phyloP scores from a whole-genome alignment of 1,140 invertebrate genomes.

The Diabrotica virgifera region DNA sequence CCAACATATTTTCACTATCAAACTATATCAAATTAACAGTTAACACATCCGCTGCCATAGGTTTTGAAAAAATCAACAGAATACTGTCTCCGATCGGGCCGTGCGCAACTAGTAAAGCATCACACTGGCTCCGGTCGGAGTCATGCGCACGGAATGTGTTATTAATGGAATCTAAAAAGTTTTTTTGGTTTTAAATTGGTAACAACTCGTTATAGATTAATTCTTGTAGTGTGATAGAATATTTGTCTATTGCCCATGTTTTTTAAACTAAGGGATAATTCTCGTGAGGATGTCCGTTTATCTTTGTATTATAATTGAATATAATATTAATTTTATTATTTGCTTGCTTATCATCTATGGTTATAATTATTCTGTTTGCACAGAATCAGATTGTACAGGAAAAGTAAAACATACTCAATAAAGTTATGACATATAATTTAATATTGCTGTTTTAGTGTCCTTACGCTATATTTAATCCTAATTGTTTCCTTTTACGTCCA shows the following conservation, averaged over 20 bases:
- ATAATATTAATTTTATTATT: conserved; percentile 41
- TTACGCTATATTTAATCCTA: too few relatives aligned
- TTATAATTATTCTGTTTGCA: conserved; percentile 43
- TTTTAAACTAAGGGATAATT: conserved; percentile 11
- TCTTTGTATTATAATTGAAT: conserved; percentile 44
- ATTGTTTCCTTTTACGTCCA: too few relatives aligned
- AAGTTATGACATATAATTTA: conserved; percentile 29
- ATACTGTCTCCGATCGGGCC: too few relatives aligned
- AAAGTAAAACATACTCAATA: conserved; percentile 42
- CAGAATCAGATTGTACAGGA: conserved; percentile 44
- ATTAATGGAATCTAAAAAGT: too few relatives aligned
- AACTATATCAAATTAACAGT: too few relatives aligned
- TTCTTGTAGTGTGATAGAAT: conserved; percentile 22
- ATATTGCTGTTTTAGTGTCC: not conserved
- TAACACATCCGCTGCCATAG: too few relatives aligned
- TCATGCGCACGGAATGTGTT: too few relatives aligned
- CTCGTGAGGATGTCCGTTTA: conserved; percentile 19
- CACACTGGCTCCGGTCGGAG: too few relatives aligned
- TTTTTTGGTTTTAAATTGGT: not conserved
- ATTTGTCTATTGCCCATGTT: conserved; percentile 16
- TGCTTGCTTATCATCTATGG: conserved; percentile 40
- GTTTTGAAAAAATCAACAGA: too few relatives aligned
- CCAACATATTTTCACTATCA: too few relatives aligned
- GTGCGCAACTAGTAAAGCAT: too few relatives aligned
- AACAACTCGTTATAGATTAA: conserved; percentile 23